A percentile compares a stretch with the other conserved stretches of the same genome.
Evolutionary conservation across 2,113 vertebrate species (phyloP).

Genomic region (Cyphomyrus plagiostoma): DNA sequence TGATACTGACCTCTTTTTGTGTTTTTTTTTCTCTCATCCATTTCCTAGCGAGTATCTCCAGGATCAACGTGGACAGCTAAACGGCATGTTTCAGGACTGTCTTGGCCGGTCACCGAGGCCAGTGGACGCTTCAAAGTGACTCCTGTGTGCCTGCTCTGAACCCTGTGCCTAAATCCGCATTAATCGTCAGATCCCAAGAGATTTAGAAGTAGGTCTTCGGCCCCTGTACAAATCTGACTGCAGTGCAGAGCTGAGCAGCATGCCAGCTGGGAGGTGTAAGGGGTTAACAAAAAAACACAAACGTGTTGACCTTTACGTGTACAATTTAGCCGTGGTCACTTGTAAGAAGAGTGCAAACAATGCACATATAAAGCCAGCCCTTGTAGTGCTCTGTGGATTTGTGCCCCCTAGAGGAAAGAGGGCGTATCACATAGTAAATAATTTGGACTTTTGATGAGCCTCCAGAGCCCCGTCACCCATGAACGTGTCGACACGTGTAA

Average conservation of each 20-base stretch:
- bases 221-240: constrained; percentile 49
- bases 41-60: constrained; percentile 8
- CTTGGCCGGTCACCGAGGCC: constrained; percentile 23
- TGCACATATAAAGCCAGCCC: not conserved
- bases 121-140: constrained; percentile 33
- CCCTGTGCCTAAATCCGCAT: constrained; percentile 57
- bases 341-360: not conserved
- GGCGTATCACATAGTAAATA: not conserved
- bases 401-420: not conserved
- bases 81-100: not conserved
- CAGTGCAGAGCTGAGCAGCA: not conserved
- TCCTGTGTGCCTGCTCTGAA: constrained; percentile 40
- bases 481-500: not conserved
- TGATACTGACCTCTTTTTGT: not conserved
- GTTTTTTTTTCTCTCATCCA: not conserved
- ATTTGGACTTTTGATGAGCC: not conserved
- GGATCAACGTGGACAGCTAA: not conserved
- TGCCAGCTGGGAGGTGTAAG: not conserved
- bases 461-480: not conserved
- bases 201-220: constrained; percentile 62
- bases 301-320: not conserved
- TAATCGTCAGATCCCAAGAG: constrained; percentile 60
- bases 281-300: not conserved
- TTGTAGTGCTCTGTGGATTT: not conserved
- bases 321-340: not conserved